These are phyloP conservation scores for Equus quagga DNA, from an alignment of 2,113 vertebrate genomes.

Conservation along the genomic window DNA sequence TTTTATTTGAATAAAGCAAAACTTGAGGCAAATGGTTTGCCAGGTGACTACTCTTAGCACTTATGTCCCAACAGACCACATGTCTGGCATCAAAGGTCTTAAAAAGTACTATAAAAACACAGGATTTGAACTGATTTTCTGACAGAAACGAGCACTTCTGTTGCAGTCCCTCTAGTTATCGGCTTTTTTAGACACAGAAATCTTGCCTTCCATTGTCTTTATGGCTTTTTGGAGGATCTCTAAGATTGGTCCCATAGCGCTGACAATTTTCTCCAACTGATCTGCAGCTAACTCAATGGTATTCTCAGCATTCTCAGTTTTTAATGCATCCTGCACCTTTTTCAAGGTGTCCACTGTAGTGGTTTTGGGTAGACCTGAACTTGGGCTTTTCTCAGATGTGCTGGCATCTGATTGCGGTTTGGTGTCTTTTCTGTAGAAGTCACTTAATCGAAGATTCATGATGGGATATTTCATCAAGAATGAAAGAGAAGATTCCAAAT, in stretches of 20 bases:
- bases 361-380: constrained; percentile 43
- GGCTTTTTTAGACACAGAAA: background rate
- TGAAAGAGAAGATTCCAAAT: constrained; percentile 72
- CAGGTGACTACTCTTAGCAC: background rate
- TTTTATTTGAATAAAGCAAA: constrained; percentile 58
- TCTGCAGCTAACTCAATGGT: constrained; percentile 61
- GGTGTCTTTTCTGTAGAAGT: constrained; percentile 72
- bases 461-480: constrained; percentile 66
- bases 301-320: constrained; percentile 41
- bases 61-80: background rate
- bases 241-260: constrained; percentile 63
- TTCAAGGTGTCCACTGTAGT: background rate
- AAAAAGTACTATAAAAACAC: background rate
- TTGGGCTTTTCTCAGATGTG: constrained; percentile 15
- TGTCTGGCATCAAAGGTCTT: background rate
- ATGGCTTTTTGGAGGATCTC: constrained; percentile 70
- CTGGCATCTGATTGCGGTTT: constrained; percentile 53
- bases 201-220: constrained; percentile 54
- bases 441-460: constrained; percentile 76
- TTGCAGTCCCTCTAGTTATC: background rate
- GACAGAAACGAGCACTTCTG: constrained; percentile 33
- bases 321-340: constrained; percentile 54
- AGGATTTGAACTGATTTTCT: constrained; percentile 59
- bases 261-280: constrained; percentile 73
- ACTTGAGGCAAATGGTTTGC: constrained; percentile 12